These are phyloP conservation scores for Zelostemma sp. DNA, from an alignment of 1,140 invertebrate species.

Conservation along the genomic window DNA sequence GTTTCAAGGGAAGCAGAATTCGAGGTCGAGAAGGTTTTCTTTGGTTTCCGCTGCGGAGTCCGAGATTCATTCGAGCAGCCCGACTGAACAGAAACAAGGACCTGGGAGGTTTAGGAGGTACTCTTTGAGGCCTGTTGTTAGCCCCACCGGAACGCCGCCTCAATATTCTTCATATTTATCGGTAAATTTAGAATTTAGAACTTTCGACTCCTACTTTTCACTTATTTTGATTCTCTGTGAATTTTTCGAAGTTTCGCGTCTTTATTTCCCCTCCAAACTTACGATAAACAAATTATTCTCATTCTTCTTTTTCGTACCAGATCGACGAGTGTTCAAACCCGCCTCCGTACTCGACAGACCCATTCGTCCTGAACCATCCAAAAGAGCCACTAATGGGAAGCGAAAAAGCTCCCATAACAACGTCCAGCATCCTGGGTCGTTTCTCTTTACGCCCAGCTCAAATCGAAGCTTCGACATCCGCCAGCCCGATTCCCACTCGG, in stretches of 20 bases:
- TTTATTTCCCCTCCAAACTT: too few relatives aligned
- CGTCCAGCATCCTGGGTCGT: slow-evolving; percentile 21
- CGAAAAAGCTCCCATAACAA: slow-evolving; percentile 44
- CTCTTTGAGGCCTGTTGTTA: slow-evolving; percentile 66
- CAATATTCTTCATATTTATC: slow-evolving; percentile 52
- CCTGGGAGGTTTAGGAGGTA: slow-evolving; percentile 56
- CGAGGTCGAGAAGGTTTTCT: slow-evolving; percentile 5
- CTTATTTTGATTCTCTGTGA: too few relatives aligned
- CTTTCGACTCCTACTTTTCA: too few relatives aligned
- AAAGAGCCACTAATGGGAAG: slow-evolving; percentile 57
- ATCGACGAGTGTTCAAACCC: slow-evolving; percentile 34
- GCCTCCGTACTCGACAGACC: slow-evolving; percentile 47
- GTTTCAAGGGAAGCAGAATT: slow-evolving; percentile 40
- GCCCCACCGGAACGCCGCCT: slow-evolving; percentile 47
- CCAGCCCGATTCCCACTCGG: slow-evolving; percentile 41
- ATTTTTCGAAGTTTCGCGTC: too few relatives aligned
- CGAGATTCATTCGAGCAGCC: slow-evolving; percentile 49
- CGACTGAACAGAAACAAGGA: slow-evolving; percentile 14
- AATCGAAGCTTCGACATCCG: slow-evolving; percentile 24
- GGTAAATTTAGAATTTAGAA: slow-evolving; percentile 32
- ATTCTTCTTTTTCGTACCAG: slow-evolving; percentile 16
- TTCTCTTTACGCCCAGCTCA: slow-evolving; percentile 59
- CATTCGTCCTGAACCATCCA: slow-evolving; percentile 54
- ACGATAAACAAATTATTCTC: slow-evolving; percentile 1
- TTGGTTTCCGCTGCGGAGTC: slow-evolving; percentile 17